phyloP scores from a whole-genome alignment of 2,113 vertebrate species.

The Micromys minutus region DNA sequence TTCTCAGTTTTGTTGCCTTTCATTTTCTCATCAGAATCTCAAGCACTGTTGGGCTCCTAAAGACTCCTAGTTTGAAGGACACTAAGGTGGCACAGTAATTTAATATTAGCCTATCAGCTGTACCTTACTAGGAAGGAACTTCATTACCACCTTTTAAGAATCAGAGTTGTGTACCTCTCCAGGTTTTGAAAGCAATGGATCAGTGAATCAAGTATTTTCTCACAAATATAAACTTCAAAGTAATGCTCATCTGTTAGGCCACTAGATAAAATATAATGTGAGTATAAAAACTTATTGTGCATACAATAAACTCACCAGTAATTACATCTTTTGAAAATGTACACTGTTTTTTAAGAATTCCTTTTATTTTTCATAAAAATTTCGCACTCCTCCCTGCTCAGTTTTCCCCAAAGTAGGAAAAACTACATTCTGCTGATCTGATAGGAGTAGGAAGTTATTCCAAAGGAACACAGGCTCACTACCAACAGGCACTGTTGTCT shows the following conservation, averaged over 20 bases:
- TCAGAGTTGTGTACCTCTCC: not conserved
- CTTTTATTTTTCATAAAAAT: not conserved
- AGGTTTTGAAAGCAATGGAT: conserved; percentile 2
- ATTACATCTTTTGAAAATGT: not conserved
- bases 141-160: not conserved
- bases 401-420: not conserved
- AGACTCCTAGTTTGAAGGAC: conserved; percentile 27
- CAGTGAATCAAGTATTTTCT: conserved; percentile 4
- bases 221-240: conserved; percentile 36
- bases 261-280: not conserved
- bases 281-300: not conserved
- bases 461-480: not conserved
- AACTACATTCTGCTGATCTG: conserved; percentile 29
- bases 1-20: not conserved
- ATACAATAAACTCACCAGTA: not conserved
- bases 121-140: not conserved
- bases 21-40: conserved; percentile 8
- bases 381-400: no score
- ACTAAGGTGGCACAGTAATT: conserved; percentile 22
- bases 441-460: conserved; percentile 7
- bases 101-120: not conserved
- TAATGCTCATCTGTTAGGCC: not conserved
- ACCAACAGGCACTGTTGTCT: not conserved
- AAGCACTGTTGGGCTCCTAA: not conserved
- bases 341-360: not conserved